phyloP scores from a whole-genome alignment of 35 echinoderm and acorn worm genomes.

The Stichopus chloronotus region DNA sequence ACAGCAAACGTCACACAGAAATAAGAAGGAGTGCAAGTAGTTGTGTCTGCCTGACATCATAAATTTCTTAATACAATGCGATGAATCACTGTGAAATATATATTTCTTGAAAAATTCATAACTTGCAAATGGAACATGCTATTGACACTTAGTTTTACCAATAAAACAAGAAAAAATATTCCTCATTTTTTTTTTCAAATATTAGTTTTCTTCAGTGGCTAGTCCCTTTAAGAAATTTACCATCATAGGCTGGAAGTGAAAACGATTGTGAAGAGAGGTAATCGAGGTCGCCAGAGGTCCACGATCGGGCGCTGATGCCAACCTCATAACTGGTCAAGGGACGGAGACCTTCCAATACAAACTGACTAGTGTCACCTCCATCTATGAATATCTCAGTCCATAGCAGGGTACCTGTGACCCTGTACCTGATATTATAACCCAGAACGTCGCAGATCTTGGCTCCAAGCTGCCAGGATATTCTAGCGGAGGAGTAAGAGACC shows the following conservation, averaged over 20 bases:
- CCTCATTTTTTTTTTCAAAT: too few relatives aligned
- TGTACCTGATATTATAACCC: conserved; percentile 67
- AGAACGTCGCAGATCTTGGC: conserved; percentile 64
- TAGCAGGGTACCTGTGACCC: background rate
- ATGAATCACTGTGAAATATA: too few relatives aligned
- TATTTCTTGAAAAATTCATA: too few relatives aligned
- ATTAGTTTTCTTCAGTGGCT: too few relatives aligned
- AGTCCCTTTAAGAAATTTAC: background rate
- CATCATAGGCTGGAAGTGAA: background rate
- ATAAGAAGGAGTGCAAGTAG: too few relatives aligned
- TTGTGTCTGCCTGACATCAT: too few relatives aligned
- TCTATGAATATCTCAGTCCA: background rate
- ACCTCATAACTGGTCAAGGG: conserved; percentile 43
- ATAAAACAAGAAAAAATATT: too few relatives aligned
- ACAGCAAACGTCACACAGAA: too few relatives aligned
- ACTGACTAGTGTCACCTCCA: conserved; percentile 39
- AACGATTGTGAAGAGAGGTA: background rate
- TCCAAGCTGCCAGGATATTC: conserved; percentile 42
- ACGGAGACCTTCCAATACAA: background rate
- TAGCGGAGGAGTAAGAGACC: conserved; percentile 10
- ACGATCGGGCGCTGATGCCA: conserved; percentile 26
- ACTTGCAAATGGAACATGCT: too few relatives aligned
- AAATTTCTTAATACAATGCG: too few relatives aligned
- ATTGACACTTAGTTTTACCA: too few relatives aligned
- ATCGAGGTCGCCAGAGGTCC: conserved; percentile 24